A percentile compares a stretch with the other conserved stretches of the same genome.
Evolutionary conservation across 2,888 invertebrate species (phyloP).

Genomic region (Himalopsyche japonica): DNA sequence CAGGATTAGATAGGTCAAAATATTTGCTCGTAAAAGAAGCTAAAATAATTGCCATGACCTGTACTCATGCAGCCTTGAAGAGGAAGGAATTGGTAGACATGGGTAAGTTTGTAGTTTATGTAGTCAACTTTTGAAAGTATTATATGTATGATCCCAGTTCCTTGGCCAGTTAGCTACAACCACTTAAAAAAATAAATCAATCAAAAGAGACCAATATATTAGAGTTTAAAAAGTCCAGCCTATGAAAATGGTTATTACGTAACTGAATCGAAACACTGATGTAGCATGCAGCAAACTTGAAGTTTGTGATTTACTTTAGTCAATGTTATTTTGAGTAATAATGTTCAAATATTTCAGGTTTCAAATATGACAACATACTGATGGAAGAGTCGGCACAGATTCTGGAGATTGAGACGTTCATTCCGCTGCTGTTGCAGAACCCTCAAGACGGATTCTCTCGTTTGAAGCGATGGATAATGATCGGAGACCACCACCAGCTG

Average conservation of each 20-base stretch:
- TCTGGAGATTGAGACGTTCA: constrained; percentile 98
- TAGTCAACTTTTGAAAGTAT: too few relatives aligned
- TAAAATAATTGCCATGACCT: constrained; percentile 99
- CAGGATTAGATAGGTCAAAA: constrained; percentile 93
- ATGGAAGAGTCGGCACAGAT: constrained; percentile 99
- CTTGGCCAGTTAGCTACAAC: too few relatives aligned
- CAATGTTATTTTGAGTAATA: too few relatives aligned
- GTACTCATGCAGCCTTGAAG: constrained; percentile 98
- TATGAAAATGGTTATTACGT: too few relatives aligned
- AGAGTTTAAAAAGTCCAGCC: too few relatives aligned
- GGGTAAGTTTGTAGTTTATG: constrained; percentile 56
- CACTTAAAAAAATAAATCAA: too few relatives aligned
- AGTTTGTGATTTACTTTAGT: too few relatives aligned
- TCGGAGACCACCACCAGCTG: constrained; percentile 98
- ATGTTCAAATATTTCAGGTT: constrained; percentile 58
- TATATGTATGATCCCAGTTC: too few relatives aligned
- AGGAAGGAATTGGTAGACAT: constrained; percentile 94
- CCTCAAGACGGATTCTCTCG: constrained; percentile 95
- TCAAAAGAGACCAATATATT: too few relatives aligned
- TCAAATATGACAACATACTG: constrained; percentile 97
- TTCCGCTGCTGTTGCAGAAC: constrained; percentile 96
- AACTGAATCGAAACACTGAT: too few relatives aligned
- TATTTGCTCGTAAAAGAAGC: constrained; percentile 98
- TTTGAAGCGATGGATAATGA: constrained; percentile 99
- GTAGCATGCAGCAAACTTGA: too few relatives aligned